phyloP scores from a whole-genome alignment of 2,113 vertebrate species.

The Clarias batrachus region DNA sequence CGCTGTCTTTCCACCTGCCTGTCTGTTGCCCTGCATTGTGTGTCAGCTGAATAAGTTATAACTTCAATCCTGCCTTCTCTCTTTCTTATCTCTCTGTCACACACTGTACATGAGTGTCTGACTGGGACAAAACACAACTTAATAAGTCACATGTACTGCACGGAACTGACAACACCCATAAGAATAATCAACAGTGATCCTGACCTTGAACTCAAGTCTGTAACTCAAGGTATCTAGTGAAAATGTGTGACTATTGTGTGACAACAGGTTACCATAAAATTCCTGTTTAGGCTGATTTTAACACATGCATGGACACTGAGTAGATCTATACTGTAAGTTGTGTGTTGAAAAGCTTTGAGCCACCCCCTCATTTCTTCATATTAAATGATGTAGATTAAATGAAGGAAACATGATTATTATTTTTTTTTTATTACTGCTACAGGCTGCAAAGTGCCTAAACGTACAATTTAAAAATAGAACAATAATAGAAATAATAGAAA shows the following conservation, averaged over 20 bases:
- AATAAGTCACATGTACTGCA: not conserved
- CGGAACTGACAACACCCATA: not conserved
- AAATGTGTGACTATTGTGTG: not conserved
- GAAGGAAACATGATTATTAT: no score
- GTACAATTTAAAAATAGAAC: no score
- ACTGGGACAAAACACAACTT: not conserved
- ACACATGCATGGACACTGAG: not conserved
- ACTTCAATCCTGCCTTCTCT: not conserved
- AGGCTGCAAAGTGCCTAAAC: no score
- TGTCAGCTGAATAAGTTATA: not conserved
- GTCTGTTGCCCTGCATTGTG: slow-evolving; percentile 1
- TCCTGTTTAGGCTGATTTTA: not conserved
- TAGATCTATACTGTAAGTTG: not conserved
- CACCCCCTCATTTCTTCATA: no score
- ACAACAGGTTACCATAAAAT: not conserved
- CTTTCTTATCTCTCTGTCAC: not conserved
- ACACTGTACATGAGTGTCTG: not conserved
- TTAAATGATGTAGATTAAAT: no score
- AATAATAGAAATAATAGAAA: no score
- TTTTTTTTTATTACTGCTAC: no score
- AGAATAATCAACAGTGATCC: not conserved
- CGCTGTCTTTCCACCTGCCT: slow-evolving; percentile 16
- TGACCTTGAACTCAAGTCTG: not conserved
- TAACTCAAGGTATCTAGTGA: not conserved
- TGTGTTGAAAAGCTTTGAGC: no score